These are phyloP conservation scores for Cynaeus angustus DNA, from an alignment of 2,888 invertebrate species.

Conservation along the genomic window DNA sequence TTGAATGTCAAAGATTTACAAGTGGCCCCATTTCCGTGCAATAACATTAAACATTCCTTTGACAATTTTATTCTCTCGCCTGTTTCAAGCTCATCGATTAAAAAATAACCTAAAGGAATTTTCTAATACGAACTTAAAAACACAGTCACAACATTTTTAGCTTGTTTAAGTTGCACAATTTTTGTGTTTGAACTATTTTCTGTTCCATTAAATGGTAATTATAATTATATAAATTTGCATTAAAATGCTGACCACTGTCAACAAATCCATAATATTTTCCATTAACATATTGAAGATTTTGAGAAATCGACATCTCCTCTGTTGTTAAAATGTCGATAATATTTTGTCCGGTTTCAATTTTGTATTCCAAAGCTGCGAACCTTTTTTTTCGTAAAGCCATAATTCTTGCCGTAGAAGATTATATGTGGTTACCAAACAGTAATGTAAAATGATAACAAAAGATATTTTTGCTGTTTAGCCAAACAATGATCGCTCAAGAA, in stretches of 20 bases:
- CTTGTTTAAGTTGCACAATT: no score
- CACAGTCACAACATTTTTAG: conserved; percentile 53
- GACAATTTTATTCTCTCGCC: conserved; percentile 50
- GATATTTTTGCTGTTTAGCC: conserved; percentile 25
- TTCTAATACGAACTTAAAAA: conserved; percentile 52
- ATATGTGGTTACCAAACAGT: conserved; percentile 50
- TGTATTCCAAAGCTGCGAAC: neutral
- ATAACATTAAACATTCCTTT: conserved; percentile 28
- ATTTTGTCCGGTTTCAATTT: neutral
- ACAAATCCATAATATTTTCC: neutral
- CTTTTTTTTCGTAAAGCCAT: neutral
- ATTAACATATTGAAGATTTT: neutral
- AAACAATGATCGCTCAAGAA: neutral
- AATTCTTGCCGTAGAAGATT: conserved; percentile 46
- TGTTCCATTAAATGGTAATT: no score
- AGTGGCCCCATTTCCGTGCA: conserved; percentile 24
- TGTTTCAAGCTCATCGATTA: conserved; percentile 50
- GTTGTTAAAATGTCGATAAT: neutral
- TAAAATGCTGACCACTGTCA: neutral
- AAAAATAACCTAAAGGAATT: conserved; percentile 54
- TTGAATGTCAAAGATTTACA: conserved; percentile 47
- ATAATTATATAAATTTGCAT: neutral
- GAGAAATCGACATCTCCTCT: conserved; percentile 5
- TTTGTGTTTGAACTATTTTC: conserved; percentile 1
- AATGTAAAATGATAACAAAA: conserved; percentile 54